Evolutionary conservation across 1,140 invertebrate species (phyloP), one percentile per base, ranked within the genome.

Genomic region (Leguminivora glycinivorella): DNA sequence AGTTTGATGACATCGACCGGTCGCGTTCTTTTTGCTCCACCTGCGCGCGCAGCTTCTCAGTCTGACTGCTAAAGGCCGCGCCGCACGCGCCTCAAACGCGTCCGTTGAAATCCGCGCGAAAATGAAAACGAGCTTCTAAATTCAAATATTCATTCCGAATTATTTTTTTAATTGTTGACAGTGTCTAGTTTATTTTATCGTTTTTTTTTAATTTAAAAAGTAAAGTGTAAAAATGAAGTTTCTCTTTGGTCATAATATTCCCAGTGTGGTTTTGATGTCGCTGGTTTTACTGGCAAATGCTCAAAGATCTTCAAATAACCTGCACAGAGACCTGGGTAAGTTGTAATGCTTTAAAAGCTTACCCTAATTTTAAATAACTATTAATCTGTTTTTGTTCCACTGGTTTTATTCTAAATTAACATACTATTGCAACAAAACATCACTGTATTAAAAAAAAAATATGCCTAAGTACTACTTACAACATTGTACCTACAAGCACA

Each of bases 51-150:
- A 83, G 78, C 79, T 72, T 81, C 73, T 86, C 83, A 90, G 87
- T 89, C 75, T 74, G 81, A 77, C 79, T 83, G 78, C 78, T 81
- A 83, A 84, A 90, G 79, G 79, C 83, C 77, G 80, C 73, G 79
- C 69, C 79, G 84, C 80, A 87, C 86, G 84, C 80, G 84, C 82
- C 70, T 69, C 78, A 76, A 79, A 69, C 77, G 80, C 82, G 80
- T 72, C 72, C 76, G 78, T 52, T 68, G 60, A 72, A 24, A 56
- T 38, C 68, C 79, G 81, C 84, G 81, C 81, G 80, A 87, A 85
- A 89, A 87, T 87, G 80, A 86, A 78, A 84, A 83, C 78, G 82
- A 77, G 71, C 72, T 83, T 86, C 73, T 84, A 85, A 88, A 85
- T 83, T 70, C 29, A 86, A 85, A 73, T 70, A 47, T 75, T 77